Evolutionary conservation across 1,140 invertebrate genomes (phyloP), one percentile per base, ranked within the genome.

Genomic region (Caenorhabditis tropicalis): DNA sequence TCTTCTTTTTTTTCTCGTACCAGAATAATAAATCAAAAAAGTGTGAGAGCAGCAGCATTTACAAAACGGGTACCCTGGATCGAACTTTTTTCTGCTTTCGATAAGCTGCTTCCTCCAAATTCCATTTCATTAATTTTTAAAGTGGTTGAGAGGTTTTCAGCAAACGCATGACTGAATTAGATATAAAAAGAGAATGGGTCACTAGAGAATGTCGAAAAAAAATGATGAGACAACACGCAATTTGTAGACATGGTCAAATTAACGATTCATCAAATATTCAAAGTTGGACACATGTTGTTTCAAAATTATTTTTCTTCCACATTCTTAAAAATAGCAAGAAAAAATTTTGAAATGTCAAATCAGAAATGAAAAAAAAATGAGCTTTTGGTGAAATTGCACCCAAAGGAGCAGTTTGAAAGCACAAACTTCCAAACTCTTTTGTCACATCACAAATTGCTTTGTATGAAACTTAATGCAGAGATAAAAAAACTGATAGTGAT

Each of bases 1-100:
- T 24, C 24, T 19, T 65, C 16, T 7, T 65, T 24, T 74, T 3
- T 24, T 24, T 43, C 36, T 39, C 36, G 36, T 74, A 46, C 65
- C 65, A 74, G 65, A 74, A 74, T 74, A 74, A 74, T 74, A 74
- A 43, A 74, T 74, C 65, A 74, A 74, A 74, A 39, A 74, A 74
- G 33, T 74, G 33, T 24, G 29, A 74, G 36, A 46, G n/a, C 36
- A 19, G 65, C n/a, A 74, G 65, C 65, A n/a, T 31, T 65, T 65
- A 74, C 65, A 43, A 74, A 74, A 39, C 15, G 36, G 36, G 65
- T 43, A 24, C 1, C n/a, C n/a, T n/a, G n/a, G n/a, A n/a, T n/a
- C 27, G 65, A 56, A 56, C 53, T 56, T 56, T 56, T 43, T n/a
- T n/a, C n/a, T 12, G 39, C 12, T 43, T 56, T 56, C 21, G 53